Conservation (phyloP, 2,888 invertebrate genomes). For the Drosophila subsilvestris region DNA sequence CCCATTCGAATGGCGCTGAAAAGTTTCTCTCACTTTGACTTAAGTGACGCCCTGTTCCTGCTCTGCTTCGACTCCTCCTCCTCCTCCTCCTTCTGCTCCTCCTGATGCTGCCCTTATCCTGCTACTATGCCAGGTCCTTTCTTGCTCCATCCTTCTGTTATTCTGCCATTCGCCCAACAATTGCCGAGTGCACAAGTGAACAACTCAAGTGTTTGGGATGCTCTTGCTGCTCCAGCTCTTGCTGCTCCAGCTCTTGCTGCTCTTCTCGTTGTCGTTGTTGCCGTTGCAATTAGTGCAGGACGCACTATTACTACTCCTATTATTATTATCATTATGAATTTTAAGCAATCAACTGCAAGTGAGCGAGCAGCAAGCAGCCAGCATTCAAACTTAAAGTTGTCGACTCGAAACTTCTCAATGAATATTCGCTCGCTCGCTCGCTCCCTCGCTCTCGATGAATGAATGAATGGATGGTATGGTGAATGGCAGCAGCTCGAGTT, state of each 20-base stretch:
- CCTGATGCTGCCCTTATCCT: neutral
- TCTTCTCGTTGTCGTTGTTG: slow-evolving; percentile 30
- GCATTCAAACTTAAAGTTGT: slow-evolving; percentile 66
- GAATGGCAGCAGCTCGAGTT: neutral
- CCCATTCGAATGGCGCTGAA: slow-evolving; percentile 41
- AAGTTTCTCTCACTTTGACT: slow-evolving; percentile 36
- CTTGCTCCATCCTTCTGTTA: neutral
- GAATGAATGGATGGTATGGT: neutral
- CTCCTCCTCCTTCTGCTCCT: neutral
- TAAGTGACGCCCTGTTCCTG: slow-evolving; percentile 20
- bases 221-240: slow-evolving; percentile 23
- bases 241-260: slow-evolving; percentile 13
- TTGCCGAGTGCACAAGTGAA: slow-evolving; percentile 69
- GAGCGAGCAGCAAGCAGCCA: slow-evolving; percentile 35
- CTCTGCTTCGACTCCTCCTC: too few relatives aligned
- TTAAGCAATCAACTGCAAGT: slow-evolving; percentile 69
- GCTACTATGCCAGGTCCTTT: neutral
- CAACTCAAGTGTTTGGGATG: slow-evolving; percentile 56
- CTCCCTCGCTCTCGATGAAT: neutral
- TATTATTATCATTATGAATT: slow-evolving; percentile 79
- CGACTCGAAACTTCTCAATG: slow-evolving; percentile 31
- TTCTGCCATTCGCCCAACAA: slow-evolving; percentile 38
- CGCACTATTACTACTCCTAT: slow-evolving; percentile 71
- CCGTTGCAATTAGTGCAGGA: slow-evolving; percentile 73
- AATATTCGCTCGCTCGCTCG: neutral